These are phyloP conservation scores for Tanypteryx hageni DNA, from an alignment of 2,888 invertebrate genomes.

Conservation along the genomic window DNA sequence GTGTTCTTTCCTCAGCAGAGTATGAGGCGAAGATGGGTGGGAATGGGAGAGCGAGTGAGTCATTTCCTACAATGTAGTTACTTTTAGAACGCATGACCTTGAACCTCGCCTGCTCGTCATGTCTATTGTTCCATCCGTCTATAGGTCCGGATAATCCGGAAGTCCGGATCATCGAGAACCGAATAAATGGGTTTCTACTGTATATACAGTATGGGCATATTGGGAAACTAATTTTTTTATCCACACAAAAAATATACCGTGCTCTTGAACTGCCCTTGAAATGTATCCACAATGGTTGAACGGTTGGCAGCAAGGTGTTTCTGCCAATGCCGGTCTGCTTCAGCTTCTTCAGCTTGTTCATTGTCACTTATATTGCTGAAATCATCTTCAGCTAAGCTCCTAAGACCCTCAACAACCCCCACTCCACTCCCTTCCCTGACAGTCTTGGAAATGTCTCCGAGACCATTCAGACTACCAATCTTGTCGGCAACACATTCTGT, in stretches of 20 bases:
- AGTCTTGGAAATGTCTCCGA: conserved; percentile 72
- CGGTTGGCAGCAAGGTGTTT: conserved; percentile 78
- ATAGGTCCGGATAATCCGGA: no score
- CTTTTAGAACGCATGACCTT: no score
- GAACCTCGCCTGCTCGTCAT: no score
- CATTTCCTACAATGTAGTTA: no score
- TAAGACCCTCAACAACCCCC: conserved; percentile 72
- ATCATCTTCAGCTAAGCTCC: conserved; percentile 70
- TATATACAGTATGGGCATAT: no score
- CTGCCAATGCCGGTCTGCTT: conserved; percentile 79
- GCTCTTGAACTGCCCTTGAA: conserved; percentile 82
- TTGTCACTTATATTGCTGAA: conserved; percentile 71
- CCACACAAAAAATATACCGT: conserved; percentile 74
- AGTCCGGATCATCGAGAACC: no score
- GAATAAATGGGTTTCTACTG: no score
- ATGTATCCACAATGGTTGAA: conserved; percentile 80
- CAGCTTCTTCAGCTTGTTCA: conserved; percentile 72
- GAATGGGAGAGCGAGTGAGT: no score
- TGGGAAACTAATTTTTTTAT: neutral
- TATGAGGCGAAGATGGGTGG: no score
- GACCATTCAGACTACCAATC: conserved; percentile 64
- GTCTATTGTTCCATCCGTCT: no score
- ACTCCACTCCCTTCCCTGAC: conserved; percentile 73
- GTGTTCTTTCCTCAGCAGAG: no score
- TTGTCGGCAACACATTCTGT: conserved; percentile 52